Evolutionary conservation across 2,113 vertebrate species (phyloP), one percentile per base, ranked within the genome.

Genomic region (Phoenicopterus ruber): DNA sequence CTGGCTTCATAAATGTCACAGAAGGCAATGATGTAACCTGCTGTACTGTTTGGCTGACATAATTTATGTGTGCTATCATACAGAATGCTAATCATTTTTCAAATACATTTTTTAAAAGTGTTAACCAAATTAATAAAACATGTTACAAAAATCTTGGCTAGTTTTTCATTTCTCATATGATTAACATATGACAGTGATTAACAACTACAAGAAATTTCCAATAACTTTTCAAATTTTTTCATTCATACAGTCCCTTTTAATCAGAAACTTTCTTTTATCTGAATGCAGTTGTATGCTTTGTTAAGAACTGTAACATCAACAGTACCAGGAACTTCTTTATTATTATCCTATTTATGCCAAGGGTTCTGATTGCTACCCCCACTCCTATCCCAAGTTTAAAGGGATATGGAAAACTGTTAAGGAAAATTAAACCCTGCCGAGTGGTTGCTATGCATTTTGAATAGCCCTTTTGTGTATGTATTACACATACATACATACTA

Each of bases 1-100:
- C 93, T 95, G 89, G 89, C 81, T 96, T 97, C 94, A 95, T 87
- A 95, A 95, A 97, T 91, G 94, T 97, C 94, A 91, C 93, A 97
- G 90, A 96, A 94, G 72, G 94, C 88, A 91, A 61, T 93, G 95
- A 97, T 94, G 96, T 85, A 96, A 97, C 93, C 81, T 90, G 83
- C 73, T 82, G 86, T 81, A 93, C 92, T 85, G 40, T 81, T 90
- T 28, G 47, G 86, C 82, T 94, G 92, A 81, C 90, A 94, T 93
- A 84, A 96, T 96, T 95, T 95, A 92, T 95, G 86, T 83, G 63
- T 71, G 72, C 76, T 55, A 86, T 96, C 94, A 90, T 67, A 83
- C 38, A 54, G 73, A 89, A 94, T 52, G 54, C 17, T 97, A 87
- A 95, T 80, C 50, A 62, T 21, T 80, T 79, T 80, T 82, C 61